Percentiles rank a stretch among this genome's conserved stretches.
Evolutionary conservation across 2,113 vertebrate species (phyloP).

Genomic region (Sapayoa aenigma): DNA sequence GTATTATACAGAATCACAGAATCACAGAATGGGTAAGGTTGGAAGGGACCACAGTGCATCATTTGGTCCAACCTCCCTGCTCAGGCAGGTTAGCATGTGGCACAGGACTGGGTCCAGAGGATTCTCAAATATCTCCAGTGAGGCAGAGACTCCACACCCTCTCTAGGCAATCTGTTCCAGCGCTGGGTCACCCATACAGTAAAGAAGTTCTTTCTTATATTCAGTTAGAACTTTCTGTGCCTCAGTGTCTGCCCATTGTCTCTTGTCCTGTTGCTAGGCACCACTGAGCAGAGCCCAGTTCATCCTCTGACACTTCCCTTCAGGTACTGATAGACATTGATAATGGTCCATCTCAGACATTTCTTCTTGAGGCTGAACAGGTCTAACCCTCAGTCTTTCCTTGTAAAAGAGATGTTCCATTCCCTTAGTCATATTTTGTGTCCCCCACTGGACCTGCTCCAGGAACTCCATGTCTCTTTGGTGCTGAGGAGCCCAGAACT

Average conservation of each 20-base stretch:
- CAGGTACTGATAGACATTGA: background rate
- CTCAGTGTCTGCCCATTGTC: background rate
- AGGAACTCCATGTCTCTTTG: background rate
- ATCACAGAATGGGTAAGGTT: background rate
- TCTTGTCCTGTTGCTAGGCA: background rate
- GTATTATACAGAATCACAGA: background rate
- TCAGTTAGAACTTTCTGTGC: background rate
- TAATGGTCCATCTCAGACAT: background rate
- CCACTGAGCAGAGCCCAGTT: background rate
- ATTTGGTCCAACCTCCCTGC: background rate
- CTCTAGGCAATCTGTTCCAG: too few relatives aligned
- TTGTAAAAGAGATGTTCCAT: background rate
- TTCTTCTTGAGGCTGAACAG: background rate
- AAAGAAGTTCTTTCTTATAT: background rate
- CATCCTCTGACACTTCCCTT: background rate
- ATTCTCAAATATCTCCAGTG: background rate
- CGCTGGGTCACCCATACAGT: rapidly evolving
- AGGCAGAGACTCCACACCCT: background rate
- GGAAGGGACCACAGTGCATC: background rate
- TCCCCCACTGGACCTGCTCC: background rate
- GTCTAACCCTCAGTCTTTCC: background rate
- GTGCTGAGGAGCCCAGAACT: background rate
- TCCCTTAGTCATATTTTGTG: background rate
- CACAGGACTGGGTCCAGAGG: background rate
- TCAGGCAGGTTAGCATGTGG: background rate